A percentile compares a stretch with the other conserved stretches of the same genome.
These are phyloP conservation scores for Eristalinus aeneus DNA, from an alignment of 2,888 invertebrate genomes.

Conservation along the genomic window DNA sequence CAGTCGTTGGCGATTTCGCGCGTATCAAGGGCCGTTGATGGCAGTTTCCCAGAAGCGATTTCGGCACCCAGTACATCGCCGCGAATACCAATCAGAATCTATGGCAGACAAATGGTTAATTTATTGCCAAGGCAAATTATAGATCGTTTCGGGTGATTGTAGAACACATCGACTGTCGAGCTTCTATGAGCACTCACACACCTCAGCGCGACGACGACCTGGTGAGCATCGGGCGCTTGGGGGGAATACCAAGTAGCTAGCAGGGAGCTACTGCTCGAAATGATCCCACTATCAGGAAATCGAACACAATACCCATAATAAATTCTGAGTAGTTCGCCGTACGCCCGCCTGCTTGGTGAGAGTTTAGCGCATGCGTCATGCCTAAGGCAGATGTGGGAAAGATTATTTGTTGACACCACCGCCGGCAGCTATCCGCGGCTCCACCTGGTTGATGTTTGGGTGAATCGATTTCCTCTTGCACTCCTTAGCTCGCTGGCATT, in stretches of 20 bases:
- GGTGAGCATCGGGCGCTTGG: neutral
- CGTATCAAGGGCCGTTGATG: slow-evolving; percentile 50
- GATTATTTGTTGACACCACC: slow-evolving; percentile 60
- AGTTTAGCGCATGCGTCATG: slow-evolving; percentile 68
- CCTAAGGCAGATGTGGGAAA: slow-evolving; percentile 66
- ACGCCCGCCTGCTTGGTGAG: slow-evolving; percentile 44
- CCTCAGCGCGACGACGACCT: neutral
- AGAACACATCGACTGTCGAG: slow-evolving; percentile 50
- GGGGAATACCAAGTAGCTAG: slow-evolving; percentile 62
- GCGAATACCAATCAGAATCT: slow-evolving; percentile 67
- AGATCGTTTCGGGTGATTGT: slow-evolving; percentile 65
- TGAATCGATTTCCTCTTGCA: slow-evolving; percentile 17
- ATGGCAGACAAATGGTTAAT: slow-evolving; percentile 66
- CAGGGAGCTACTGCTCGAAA: slow-evolving; percentile 41
- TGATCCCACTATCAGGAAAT: slow-evolving; percentile 65
- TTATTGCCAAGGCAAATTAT: slow-evolving; percentile 69
- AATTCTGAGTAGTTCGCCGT: slow-evolving; percentile 60
- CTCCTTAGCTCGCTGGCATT: slow-evolving; percentile 48
- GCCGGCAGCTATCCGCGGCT: neutral
- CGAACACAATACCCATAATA: slow-evolving; percentile 66
- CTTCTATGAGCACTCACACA: slow-evolving; percentile 26
- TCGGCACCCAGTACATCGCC: slow-evolving; percentile 64
- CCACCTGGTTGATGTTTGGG: slow-evolving; percentile 24
- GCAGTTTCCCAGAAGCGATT: slow-evolving; percentile 66
- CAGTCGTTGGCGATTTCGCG: slow-evolving; percentile 37